Evolutionary conservation across 2,113 vertebrate species (phyloP), one percentile per base, ranked within the genome.

Genomic region (Alosa alosa): DNA sequence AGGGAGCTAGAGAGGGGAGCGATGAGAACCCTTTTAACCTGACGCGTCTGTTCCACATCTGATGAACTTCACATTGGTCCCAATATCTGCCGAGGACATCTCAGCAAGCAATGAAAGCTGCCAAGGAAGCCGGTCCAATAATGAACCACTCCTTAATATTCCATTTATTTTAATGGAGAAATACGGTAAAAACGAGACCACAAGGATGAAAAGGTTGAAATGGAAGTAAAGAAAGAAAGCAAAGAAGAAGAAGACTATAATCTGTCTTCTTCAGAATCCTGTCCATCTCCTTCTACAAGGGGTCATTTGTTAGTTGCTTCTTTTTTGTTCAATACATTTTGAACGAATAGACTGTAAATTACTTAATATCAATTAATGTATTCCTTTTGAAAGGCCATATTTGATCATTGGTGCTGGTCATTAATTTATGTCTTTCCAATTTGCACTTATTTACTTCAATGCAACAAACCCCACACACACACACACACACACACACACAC

Each of bases 331-430:
- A 39, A 78, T 89, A 89, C 83, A 91, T 90, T 90, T 91, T 86
- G 89, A 89, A 93, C 92, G 89, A 91, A 52, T 91, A 93, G 94
- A 78, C 31, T 78, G 72, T 78, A 86, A 93, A 95, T 94, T 90
- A 93, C 90, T 93, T 92, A 94, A 93, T 90, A 90, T 84, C 5
- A 87, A 94, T 93, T 93, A 93, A 94, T 94, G 82, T 68, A 93
- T 94, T 94, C 93, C 55, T 87, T 94, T 93, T 94, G 90, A 93
- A 92, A 90, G 72, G 84, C 60, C 84, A 87, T 84, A 89, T 92
- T 92, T 93, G 87, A 93, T 92, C 87, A 31, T 68, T 86, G 88
- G 89, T 89, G 90, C 91, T 91, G 84, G 84, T 93, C 87, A 91
- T 92, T 92, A 91, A 94, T 94, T 94, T 82, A 94, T 94, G 89